Conservation (phyloP, 1,140 invertebrate species). For the Portunus trituberculatus region DNA sequence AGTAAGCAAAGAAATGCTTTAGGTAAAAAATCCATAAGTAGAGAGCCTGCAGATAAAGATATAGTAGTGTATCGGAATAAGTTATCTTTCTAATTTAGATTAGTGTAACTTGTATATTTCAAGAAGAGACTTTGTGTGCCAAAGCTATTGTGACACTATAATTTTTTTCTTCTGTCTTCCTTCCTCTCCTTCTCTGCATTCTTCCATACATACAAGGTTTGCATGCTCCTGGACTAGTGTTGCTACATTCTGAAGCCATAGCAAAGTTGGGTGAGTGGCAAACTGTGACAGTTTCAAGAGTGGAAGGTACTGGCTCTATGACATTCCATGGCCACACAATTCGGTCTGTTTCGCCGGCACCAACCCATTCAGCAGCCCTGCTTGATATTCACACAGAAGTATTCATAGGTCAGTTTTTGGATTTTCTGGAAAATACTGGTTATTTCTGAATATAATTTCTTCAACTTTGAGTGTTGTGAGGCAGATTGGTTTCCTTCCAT, state of each 20-base stretch:
- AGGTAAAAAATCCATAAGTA: too few relatives aligned
- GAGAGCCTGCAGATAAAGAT: too few relatives aligned
- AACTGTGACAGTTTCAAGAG: slow-evolving; percentile 31
- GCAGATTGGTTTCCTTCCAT: neutral
- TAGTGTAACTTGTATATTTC: too few relatives aligned
- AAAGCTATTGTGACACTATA: too few relatives aligned
- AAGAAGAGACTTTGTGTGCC: too few relatives aligned
- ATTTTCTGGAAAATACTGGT: neutral
- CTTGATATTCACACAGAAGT: slow-evolving; percentile 62
- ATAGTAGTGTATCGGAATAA: too few relatives aligned
- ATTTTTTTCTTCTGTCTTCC: neutral
- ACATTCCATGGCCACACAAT: slow-evolving; percentile 54
- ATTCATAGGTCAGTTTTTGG: slow-evolving; percentile 58
- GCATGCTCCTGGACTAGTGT: slow-evolving; percentile 45
- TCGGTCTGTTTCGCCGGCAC: neutral
- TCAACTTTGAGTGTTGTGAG: neutral
- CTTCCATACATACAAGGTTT: slow-evolving; percentile 1
- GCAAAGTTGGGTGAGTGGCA: slow-evolving; percentile 60
- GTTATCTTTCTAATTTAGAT: too few relatives aligned
- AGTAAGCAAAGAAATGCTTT: too few relatives aligned
- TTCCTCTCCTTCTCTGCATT: neutral
- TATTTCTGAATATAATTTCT: neutral
- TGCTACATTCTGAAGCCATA: slow-evolving; percentile 43
- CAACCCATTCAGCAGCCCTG: neutral
- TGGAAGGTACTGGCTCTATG: slow-evolving; percentile 36